Conservation (phyloP, 2,797 vertebrate genomes). For the Pseudochirops corinnae region DNA sequence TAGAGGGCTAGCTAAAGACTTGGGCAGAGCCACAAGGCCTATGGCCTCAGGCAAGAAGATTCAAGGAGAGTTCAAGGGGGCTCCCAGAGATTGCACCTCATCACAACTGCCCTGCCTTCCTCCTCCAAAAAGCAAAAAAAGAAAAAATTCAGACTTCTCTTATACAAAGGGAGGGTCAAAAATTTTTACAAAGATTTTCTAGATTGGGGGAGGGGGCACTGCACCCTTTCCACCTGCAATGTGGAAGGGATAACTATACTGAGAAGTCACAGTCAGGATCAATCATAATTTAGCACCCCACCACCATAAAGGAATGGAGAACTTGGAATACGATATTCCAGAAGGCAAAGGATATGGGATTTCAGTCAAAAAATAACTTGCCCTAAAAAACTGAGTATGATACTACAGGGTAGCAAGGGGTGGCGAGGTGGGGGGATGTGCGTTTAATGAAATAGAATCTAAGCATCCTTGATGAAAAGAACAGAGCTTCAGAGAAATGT, state of each 20-base stretch:
- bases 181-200: background rate
- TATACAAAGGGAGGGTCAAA: background rate
- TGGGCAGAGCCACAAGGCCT: no score
- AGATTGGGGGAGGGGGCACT: background rate
- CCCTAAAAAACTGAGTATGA: background rate
- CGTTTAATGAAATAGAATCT: background rate
- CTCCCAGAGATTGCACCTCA: no score
- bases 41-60: no score
- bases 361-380: background rate
- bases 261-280: background rate
- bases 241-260: background rate
- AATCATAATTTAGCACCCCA: background rate
- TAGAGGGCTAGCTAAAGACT: no score
- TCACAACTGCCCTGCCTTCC: no score
- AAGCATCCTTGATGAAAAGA: background rate
- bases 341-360: background rate
- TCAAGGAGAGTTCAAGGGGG: no score
- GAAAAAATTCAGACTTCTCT: background rate
- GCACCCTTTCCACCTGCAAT: background rate
- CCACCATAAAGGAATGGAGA: background rate
- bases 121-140: no score
- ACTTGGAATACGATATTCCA: background rate
- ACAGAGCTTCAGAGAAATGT: background rate
- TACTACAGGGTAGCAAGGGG: background rate
- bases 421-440: no score